Percentiles rank a stretch among this genome's conserved stretches.
phyloP scores from a whole-genome alignment of 2,113 vertebrate species.

The Casuarius casuarius region DNA sequence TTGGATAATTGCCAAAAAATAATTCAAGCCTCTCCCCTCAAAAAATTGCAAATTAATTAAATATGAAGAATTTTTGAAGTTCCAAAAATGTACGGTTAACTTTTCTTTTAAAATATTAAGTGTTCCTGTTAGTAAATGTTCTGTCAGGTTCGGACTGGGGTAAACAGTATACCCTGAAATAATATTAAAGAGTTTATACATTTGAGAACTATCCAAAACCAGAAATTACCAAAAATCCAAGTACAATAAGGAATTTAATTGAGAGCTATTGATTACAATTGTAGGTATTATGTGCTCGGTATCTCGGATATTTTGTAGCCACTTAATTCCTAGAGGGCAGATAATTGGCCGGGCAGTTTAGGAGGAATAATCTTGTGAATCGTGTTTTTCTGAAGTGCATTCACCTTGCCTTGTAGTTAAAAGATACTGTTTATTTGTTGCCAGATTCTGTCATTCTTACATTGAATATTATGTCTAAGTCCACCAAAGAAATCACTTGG shows the following conservation, averaged over 20 bases:
- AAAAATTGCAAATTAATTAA: background rate
- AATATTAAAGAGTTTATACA: background rate
- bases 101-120: background rate
- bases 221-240: background rate
- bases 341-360: background rate
- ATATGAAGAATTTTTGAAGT: background rate
- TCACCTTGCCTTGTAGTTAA: background rate
- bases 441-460: background rate
- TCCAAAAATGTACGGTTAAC: rapidly evolving
- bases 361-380: background rate
- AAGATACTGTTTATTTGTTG: background rate
- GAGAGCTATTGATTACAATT: background rate
- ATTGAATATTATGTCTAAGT: background rate
- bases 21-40: background rate
- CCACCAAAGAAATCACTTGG: background rate
- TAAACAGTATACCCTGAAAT: background rate
- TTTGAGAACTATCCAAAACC: background rate
- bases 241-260: background rate
- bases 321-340: background rate
- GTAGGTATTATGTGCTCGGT: background rate
- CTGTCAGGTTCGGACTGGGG: background rate
- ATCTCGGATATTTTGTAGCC: background rate
- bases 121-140: background rate
- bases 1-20: background rate
- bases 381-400: background rate